Evolutionary conservation across 2,113 vertebrate species (phyloP).

Genomic region (Lichenostomus cassidix): DNA sequence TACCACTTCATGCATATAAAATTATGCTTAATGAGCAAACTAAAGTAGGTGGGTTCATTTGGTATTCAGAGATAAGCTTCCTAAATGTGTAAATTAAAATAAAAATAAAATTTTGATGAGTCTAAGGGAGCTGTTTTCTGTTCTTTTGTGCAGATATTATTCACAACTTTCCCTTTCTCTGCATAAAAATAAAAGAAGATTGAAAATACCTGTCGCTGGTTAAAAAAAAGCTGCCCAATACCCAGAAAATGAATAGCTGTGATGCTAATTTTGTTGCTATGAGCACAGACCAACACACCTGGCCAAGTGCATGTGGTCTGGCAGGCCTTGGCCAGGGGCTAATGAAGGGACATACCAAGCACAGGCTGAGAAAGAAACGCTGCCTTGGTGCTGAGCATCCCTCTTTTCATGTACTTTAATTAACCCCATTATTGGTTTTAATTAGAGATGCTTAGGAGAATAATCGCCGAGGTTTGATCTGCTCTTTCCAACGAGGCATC

Average conservation of each 20-base stretch:
- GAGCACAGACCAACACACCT: background rate
- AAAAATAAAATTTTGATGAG: conserved; percentile 2
- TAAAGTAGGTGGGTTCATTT: conserved; percentile 29
- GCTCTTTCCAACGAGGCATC: background rate
- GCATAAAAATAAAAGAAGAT: background rate
- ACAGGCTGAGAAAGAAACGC: background rate
- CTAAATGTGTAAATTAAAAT: conserved; percentile 21
- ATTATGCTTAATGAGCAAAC: conserved; percentile 11
- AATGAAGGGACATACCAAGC: background rate
- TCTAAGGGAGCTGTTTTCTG: background rate
- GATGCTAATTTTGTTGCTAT: background rate
- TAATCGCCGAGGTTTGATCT: background rate
- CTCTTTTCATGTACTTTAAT: background rate
- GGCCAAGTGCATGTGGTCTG: background rate
- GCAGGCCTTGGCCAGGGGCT: background rate
- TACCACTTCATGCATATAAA: background rate
- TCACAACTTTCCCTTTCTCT: background rate
- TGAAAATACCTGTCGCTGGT: background rate
- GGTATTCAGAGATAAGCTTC: conserved; percentile 25
- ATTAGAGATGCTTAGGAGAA: background rate
- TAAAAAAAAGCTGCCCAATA: background rate
- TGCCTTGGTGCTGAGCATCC: background rate
- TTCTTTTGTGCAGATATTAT: background rate
- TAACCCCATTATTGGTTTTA: background rate
- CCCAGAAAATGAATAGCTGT: background rate